Evolutionary conservation across 2,113 vertebrate species (phyloP).

Genomic region (Festucalex cinctus): DNA sequence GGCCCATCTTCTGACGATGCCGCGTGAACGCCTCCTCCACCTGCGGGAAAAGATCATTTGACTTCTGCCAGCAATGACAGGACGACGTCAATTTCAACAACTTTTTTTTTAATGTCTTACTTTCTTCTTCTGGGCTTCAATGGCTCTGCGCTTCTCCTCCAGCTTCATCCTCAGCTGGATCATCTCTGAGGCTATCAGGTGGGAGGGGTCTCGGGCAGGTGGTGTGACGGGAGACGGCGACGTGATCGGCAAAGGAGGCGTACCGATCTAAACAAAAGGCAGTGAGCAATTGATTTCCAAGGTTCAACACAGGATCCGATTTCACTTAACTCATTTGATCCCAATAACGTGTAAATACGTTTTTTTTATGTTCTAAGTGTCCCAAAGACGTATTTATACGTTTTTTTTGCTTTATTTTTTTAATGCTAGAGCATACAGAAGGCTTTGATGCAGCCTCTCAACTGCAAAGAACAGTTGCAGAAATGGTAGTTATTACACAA

Average conservation of each 20-base stretch:
- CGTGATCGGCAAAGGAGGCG: constrained; percentile 59
- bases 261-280: constrained; percentile 41
- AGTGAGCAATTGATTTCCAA: constrained; percentile 1
- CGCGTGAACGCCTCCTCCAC: constrained; percentile 92
- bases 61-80: not conserved
- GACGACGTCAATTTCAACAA: not conserved
- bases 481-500: too few relatives aligned
- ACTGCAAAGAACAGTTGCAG: too few relatives aligned
- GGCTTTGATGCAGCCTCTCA: too few relatives aligned
- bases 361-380: too few relatives aligned
- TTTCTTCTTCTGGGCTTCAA: constrained; percentile 96
- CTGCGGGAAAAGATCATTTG: constrained; percentile 30
- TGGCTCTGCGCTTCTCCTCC: constrained; percentile 92
- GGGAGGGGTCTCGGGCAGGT: constrained; percentile 82
- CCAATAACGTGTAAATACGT: too few relatives aligned
- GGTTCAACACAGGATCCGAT: too few relatives aligned
- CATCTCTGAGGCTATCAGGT: constrained; percentile 93
- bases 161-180: constrained; percentile 95
- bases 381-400: too few relatives aligned
- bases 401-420: too few relatives aligned
- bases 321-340: too few relatives aligned
- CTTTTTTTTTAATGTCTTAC: constrained; percentile 22
- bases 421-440: too few relatives aligned
- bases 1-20: constrained; percentile 93
- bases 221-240: constrained; percentile 62